Base-by-base conservation (phyloP, 1,140 invertebrate genomes). In the Hyles vespertilio region DNA sequence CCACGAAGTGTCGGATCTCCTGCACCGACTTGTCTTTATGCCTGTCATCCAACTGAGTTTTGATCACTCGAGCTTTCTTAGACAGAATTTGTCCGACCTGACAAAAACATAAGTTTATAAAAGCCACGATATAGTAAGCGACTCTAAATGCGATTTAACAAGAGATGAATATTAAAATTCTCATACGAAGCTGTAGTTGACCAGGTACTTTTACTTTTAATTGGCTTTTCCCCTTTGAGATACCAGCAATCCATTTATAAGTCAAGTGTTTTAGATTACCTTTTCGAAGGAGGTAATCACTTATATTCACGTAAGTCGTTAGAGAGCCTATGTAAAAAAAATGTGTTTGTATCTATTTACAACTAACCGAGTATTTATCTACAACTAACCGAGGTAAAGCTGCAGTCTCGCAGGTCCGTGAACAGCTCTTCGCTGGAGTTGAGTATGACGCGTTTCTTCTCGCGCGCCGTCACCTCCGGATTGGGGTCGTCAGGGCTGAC, bases 1-100 rank as follows among this genome's bases (percentile, higher is more conserved):
- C 94, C 3, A 99, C 98, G 90, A 98, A 97, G 69, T 95, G 93
- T 87, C 98, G 98, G 78, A 99, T 96, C 89, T 99, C 96, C 77
- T 96, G 94, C 32, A 99, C 94, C 9, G 96, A 95, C 82, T 97
- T 97, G 45, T 96, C 94, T 32, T 92, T 92, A 79, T 96, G 95
- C 48, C 94, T 91, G 79, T 97, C 96, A 81, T 97, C 96, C 84
- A 97, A 92, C 81, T 98, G 95, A 0, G 93, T 92, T 58, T 96
- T 94, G 45, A 99, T 96, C 6, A 94, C 88, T 81, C 95, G 96
- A 0, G 97, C 97, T 87, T 97, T 98, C 72, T 93, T 94, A 51
- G 95, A 96, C 1, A 99, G 87, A 43, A 95, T 92, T 51, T 94
- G 92, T 11, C 96, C 96, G 32, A 98, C 90, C 91, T 91, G 63